phyloP scores from a whole-genome alignment of 2,797 vertebrate genomes.

The Eremophila alpestris region DNA sequence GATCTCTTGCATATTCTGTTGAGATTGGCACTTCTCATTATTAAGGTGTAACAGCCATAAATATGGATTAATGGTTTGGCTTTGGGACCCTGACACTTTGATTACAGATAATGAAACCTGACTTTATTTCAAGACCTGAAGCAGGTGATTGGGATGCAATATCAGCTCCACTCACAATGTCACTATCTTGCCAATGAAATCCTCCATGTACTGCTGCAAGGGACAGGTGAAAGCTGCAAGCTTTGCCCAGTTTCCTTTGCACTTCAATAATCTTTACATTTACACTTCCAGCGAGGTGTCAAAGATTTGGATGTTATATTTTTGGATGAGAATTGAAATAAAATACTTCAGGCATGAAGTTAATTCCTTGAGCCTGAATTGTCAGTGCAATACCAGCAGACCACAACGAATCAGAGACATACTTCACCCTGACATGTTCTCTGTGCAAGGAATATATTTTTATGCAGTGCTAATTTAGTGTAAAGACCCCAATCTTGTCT shows the following conservation, averaged over 20 bases:
- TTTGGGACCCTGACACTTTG: neutral
- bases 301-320: constrained; percentile 18
- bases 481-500: neutral
- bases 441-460: neutral
- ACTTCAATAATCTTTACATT: constrained; percentile 24
- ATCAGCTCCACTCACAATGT: neutral
- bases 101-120: neutral
- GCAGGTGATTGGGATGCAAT: neutral
- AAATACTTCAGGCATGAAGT: constrained; percentile 17
- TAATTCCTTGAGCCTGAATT: neutral
- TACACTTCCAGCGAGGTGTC: neutral
- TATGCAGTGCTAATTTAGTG: neutral
- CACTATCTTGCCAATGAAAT: neutral
- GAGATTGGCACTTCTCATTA: neutral
- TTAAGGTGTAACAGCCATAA: neutral
- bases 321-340: constrained; percentile 25
- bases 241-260: neutral
- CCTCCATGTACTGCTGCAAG: neutral
- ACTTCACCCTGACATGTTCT: neutral
- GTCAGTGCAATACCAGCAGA: neutral
- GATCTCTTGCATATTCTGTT: neutral
- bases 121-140: neutral
- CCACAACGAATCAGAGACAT: neutral
- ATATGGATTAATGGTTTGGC: neutral
- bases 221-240: constrained; percentile 1